Evolutionary conservation across 1,140 invertebrate genomes (phyloP).

Genomic region (Hycleus cichorii): DNA sequence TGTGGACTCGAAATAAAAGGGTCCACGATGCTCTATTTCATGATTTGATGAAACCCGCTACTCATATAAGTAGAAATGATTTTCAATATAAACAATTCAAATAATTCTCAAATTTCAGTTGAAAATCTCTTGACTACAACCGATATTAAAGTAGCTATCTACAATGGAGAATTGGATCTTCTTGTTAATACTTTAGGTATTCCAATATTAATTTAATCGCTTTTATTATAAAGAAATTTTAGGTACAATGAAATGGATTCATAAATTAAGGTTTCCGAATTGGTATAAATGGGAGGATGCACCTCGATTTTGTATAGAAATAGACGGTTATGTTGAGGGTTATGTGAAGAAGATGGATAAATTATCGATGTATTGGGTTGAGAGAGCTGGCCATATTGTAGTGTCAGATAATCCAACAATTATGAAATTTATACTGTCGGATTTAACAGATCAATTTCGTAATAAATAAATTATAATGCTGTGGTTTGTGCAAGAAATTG

Average conservation of each 20-base stretch:
- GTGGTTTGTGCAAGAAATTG: too few species aligned
- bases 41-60: slow-evolving; percentile 84
- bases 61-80: slow-evolving; percentile 48
- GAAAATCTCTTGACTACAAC: slow-evolving; percentile 62
- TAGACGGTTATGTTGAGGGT: slow-evolving; percentile 21
- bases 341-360: slow-evolving; percentile 19
- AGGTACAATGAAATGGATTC: slow-evolving; percentile 64
- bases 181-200: slow-evolving; percentile 63
- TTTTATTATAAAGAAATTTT: slow-evolving; percentile 13
- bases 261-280: slow-evolving; percentile 57
- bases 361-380: slow-evolving; percentile 25
- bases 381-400: slow-evolving; percentile 27
- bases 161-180: slow-evolving; percentile 62
- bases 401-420: slow-evolving; percentile 17
- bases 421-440: too few species aligned
- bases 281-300: slow-evolving; percentile 14
- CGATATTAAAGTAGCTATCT: slow-evolving; percentile 57
- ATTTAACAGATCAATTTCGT: too few species aligned
- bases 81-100: background rate
- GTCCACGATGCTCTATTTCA: slow-evolving; percentile 57
- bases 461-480: too few species aligned
- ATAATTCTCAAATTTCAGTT: slow-evolving; percentile 47
- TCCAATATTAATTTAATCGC: background rate
- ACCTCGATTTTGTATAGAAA: slow-evolving; percentile 6
- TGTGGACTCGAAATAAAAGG: slow-evolving; percentile 49